Percentiles rank a stretch among this genome's conserved stretches.
Evolutionary conservation across 64 coral and sea anemone genomes (phyloP).

Genomic region (Montipora cactus): DNA sequence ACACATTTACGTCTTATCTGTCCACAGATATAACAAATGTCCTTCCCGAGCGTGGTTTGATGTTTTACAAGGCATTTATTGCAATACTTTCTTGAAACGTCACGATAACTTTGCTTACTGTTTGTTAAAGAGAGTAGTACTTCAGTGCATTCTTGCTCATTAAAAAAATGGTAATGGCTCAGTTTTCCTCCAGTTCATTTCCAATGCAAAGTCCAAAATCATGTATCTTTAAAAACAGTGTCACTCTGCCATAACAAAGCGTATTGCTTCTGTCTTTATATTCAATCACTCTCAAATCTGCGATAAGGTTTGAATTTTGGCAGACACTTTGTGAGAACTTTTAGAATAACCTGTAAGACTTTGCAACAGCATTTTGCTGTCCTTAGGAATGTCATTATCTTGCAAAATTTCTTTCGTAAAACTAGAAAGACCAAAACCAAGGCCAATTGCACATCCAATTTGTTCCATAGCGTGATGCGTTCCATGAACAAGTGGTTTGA

Average conservation of each 20-base stretch:
- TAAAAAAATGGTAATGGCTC: background rate
- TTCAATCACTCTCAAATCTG: background rate
- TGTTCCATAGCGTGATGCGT: constrained; percentile 67
- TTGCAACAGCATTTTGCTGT: constrained; percentile 15
- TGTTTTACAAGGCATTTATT: too few relatives aligned
- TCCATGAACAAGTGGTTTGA: constrained; percentile 3
- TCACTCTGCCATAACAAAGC: constrained; percentile 17
- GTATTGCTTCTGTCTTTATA: constrained; percentile 10
- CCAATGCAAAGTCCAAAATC: background rate
- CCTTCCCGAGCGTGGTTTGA: too few relatives aligned
- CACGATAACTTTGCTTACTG: background rate
- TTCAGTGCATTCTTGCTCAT: too few relatives aligned
- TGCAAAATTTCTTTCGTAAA: constrained; percentile 25
- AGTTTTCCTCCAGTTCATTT: background rate
- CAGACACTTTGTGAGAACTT: background rate
- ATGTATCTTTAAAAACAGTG: constrained; percentile 17
- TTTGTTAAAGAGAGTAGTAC: too few relatives aligned
- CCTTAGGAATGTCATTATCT: constrained; percentile 8
- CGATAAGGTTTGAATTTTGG: constrained; percentile 15
- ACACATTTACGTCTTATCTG: constrained; percentile 36
- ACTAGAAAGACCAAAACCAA: constrained; percentile 45
- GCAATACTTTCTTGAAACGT: background rate
- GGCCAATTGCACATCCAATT: constrained; percentile 48
- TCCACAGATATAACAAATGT: background rate
- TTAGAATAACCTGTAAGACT: constrained; percentile 1